Evolutionary conservation across 2,113 vertebrate genomes (phyloP), one percentile per base, ranked within the genome.

Genomic region (Anarrhichthys ocellatus): DNA sequence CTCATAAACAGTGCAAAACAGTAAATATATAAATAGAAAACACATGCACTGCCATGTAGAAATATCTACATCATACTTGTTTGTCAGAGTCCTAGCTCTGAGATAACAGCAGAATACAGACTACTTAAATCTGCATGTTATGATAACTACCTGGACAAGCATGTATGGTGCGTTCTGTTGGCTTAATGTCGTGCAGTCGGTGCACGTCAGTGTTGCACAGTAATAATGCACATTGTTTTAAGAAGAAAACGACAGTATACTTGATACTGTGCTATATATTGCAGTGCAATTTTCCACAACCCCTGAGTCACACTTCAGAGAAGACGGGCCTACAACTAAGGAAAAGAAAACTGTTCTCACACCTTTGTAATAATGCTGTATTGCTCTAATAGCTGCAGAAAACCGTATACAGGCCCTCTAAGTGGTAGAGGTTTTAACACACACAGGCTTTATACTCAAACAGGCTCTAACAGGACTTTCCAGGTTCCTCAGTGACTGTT

Each of bases 231-330:
- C 88, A 95, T 96, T 78, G 77, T 91, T 88, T 50, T 73, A 88
- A 96, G 95, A 97, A 84, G 73, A 97, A 96, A 96, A 95, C 94
- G 93, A 96, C 96, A 96, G 96, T 96, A 96, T 97, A 69, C 66
- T 86, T 59, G 56, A 89, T 86, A 88, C 80, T 90, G 87, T 82
- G 46, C 62, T 84, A 70, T 91, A 72, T 92, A 96, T 95, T 93
- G 89, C 89, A 96, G 91, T 91, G 90, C 90, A 93, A 90, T 96
- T 96, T 82, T 96, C 95, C 96, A 94, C 94, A 97, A 96, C 92
- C 97, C 98, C 98, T 99, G 98, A 99, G 97, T 97, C 96, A 96
- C 96, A 96, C 96, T 96, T 96, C 96, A 89, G 96, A 97, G 91
- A 90, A 96, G 94, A 93, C 93, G 95, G 95, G 95, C 94, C 95